Base-by-base conservation (phyloP, 1,140 invertebrate species). In the Drosophila sturtevanti region DNA sequence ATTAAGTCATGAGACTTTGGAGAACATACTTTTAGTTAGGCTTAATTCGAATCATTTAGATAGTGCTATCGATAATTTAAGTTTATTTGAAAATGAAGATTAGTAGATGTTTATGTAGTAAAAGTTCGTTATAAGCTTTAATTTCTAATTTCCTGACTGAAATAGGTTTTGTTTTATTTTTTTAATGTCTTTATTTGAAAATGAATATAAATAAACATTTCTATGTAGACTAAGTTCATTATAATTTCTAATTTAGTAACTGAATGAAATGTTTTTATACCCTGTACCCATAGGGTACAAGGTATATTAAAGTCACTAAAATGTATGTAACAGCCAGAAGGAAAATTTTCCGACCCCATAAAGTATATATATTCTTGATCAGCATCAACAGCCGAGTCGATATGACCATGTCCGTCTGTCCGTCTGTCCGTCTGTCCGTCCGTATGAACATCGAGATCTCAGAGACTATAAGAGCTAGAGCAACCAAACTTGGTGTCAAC, bases 1-100 rank as follows among this genome's bases (percentile, higher is more conserved):
- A 48, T 52, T 63, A 35, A 63, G 61, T 34, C 22, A 63, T 11
- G 61, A 63, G n/a, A 31, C 31, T 24, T 51, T 63, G 38, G 44
- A 63, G 24, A 63, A 52, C 16, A 63, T 63, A 24, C 61, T 63
- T 48, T 27, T 63, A 27, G 44, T 52, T 27, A 22, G 11, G 22
- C 61, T 63, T 31, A 63, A 63, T 34, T 48, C 61, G 27, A 63
- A 34, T 38, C 59, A 61, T 38, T 61, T 61, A 41, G 59, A 61
- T 61, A 61, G 12, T 61, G 59, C 59, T 35, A 44, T 61, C 38
- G 34, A 61, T 22, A 61, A 61, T 16, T 41, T 44, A 61, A 61
- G 21, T 61, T 61, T 37, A 35, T 61, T 61, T 61, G 59, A 61
- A 41, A 37, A 61, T 10, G 37, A 61, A 37, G 37, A 61, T 61